phyloP scores from a whole-genome alignment of 2,113 vertebrate genomes.

The Hippocampus abdominalis region DNA sequence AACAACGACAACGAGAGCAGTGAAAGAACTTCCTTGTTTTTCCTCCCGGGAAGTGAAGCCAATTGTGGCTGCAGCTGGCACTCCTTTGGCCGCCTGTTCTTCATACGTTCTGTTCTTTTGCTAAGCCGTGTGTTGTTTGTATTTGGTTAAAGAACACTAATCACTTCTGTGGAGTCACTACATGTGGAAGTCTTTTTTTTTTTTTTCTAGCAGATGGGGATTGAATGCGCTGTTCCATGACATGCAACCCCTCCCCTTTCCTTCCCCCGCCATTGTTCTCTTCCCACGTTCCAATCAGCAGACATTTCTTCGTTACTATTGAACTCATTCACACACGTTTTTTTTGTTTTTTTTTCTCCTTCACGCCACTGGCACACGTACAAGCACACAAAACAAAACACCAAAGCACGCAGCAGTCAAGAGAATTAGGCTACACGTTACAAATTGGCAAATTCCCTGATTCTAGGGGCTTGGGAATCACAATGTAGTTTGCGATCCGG shows the following conservation, averaged over 20 bases:
- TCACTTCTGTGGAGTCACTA: neutral
- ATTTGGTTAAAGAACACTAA: neutral
- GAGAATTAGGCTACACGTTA: too few species aligned
- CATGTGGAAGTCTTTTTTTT: conserved; percentile 11
- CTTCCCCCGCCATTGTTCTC: conserved; percentile 54
- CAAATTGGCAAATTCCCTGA: too few species aligned
- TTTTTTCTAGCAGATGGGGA: conserved; percentile 3
- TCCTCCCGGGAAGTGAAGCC: conserved; percentile 29
- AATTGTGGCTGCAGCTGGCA: conserved; percentile 39
- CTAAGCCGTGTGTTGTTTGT: neutral
- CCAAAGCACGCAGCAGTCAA: too few species aligned
- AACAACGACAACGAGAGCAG: neutral
- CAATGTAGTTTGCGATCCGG: too few species aligned
- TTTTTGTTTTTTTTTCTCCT: neutral
- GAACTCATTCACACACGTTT: conserved; percentile 20
- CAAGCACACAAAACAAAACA: neutral
- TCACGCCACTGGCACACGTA: conserved; percentile 14
- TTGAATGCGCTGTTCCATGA: conserved; percentile 1
- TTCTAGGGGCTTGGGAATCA: too few species aligned
- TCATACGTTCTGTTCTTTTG: conserved; percentile 18
- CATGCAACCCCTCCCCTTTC: neutral
- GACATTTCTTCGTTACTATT: conserved; percentile 20
- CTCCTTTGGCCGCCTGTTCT: conserved; percentile 24
- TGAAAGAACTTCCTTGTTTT: conserved; percentile 37
- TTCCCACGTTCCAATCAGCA: conserved; percentile 18